Conservation (phyloP, 2,797 vertebrate species). For the Tiaroga cobitis region DNA sequence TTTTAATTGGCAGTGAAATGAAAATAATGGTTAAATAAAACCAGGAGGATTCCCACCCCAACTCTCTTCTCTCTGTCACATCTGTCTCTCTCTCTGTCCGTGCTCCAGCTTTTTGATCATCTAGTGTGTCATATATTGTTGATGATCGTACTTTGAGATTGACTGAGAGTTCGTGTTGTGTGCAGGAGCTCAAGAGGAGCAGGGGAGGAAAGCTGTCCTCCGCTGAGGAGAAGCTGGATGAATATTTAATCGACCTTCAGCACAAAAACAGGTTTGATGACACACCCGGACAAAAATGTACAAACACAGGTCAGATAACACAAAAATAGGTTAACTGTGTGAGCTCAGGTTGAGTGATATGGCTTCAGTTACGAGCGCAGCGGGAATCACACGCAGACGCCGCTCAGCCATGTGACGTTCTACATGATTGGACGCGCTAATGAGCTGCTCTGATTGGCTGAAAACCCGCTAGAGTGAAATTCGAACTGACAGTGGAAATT, state of each 20-base stretch:
- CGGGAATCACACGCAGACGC: not conserved
- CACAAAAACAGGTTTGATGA: slow-evolving; percentile 93
- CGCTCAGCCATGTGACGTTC: not conserved
- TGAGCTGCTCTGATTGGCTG: slow-evolving; percentile 34
- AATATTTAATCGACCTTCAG: slow-evolving; percentile 94
- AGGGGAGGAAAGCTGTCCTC: slow-evolving; percentile 77
- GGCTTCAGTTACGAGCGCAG: slow-evolving; percentile 42
- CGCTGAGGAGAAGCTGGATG: slow-evolving; percentile 88
- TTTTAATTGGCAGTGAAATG: not conserved
- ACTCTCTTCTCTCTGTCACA: not conserved
- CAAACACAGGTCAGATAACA: slow-evolving; percentile 48
- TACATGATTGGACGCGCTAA: not conserved
- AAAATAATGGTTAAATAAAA: not conserved
- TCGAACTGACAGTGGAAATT: not conserved
- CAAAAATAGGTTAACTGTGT: slow-evolving; percentile 36
- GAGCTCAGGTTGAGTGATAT: not conserved
- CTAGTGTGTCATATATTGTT: not conserved
- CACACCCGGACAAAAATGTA: slow-evolving; percentile 58
- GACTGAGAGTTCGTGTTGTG: slow-evolving; percentile 49
- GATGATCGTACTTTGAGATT: not conserved
- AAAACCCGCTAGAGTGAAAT: not conserved
- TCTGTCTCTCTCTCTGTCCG: not conserved
- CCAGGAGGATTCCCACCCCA: not conserved
- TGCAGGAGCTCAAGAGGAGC: slow-evolving; percentile 72
- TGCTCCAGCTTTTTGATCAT: not conserved